Evolutionary conservation across 2,888 invertebrate genomes (phyloP).

Genomic region (Eilema griseolum): DNA sequence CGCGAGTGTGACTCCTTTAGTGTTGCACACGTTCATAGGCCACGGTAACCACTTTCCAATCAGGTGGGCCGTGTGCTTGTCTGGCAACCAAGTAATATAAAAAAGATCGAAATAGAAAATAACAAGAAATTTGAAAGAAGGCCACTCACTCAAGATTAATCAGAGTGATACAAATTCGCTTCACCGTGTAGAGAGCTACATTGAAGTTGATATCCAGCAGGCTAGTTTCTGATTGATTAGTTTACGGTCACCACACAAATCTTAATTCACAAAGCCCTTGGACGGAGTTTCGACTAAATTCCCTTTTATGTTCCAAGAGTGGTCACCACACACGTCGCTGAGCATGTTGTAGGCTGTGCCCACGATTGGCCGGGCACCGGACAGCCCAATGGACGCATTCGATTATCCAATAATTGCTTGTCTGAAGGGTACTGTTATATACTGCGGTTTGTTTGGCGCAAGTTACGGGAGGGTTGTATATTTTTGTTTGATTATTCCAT

Average conservation of each 20-base stretch:
- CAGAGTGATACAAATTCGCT: not conserved
- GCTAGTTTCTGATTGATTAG: not conserved
- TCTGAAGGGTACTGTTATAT: slow-evolving; percentile 52
- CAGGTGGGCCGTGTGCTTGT: no score
- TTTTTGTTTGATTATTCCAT: not conserved
- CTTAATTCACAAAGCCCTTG: slow-evolving; percentile 8
- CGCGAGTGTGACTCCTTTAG: no score
- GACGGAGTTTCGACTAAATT: slow-evolving; percentile 4
- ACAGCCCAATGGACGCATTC: slow-evolving; percentile 52
- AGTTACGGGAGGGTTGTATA: not conserved
- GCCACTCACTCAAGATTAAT: no score
- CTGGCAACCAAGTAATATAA: no score
- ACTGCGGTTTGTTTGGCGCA: slow-evolving; percentile 29
- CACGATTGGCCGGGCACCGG: slow-evolving; percentile 13
- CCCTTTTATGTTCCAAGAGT: slow-evolving; percentile 9
- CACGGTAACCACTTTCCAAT: no score
- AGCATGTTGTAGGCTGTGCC: slow-evolving; percentile 9
- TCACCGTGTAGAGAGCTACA: not conserved
- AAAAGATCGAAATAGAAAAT: no score
- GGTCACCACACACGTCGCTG: slow-evolving; percentile 19
- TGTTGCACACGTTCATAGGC: no score
- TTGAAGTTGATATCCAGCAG: not conserved
- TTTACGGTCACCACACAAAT: not conserved
- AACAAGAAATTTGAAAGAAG: no score
- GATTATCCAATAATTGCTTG: slow-evolving; percentile 61